Evolutionary conservation across 2,113 vertebrate genomes (phyloP), one percentile per base, ranked within the genome.

Genomic region (Pachypanchax playfairii): DNA sequence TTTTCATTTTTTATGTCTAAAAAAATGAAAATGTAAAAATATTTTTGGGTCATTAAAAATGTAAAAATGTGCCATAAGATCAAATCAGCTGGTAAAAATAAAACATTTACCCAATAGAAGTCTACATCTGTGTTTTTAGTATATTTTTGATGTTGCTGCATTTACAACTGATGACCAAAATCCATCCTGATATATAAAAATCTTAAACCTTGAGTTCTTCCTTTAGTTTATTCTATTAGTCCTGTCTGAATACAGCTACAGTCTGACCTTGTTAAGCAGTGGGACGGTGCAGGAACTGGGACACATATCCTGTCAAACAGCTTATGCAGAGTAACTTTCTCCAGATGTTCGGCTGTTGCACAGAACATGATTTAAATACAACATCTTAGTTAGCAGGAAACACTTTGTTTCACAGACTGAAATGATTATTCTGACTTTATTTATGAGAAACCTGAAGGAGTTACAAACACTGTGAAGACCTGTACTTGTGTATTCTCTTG

Each of bases 221-320:
- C 39, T 47, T 55, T 28, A 63, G 36, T 48, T 48, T 38, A 11
- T 52, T 65, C 29, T 43, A 17, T 56, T 43, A 6, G 13, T 8
- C 54, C 38, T 66, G 47, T 71, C 70, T 61, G 26, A 73, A 47
- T 47, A 65, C 35, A 78, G 24, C 62, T 77, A 77, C 59, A 26
- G 28, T 26, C 41, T 35, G 60, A 87, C 73, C 75, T 58, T 29
- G 26, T 33, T 49, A 69, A 70, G 44, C 18, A 60, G 70, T 39
- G 28, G 55, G 65, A 80, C 50, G n/a, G 41, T 18, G 29, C 70
- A 82, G 75, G 72, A 70, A 64, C 41, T 53, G 57, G 70, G 65
- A 58, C 66, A 68, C 60, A 47, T 35, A 68, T 88, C 78, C 38
- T 78, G 87, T 86, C 83, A 91, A 85, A 90, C 84, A 86, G 64